Evolutionary conservation across 1,140 invertebrate genomes (phyloP).

Genomic region (Drosophila burlai): DNA sequence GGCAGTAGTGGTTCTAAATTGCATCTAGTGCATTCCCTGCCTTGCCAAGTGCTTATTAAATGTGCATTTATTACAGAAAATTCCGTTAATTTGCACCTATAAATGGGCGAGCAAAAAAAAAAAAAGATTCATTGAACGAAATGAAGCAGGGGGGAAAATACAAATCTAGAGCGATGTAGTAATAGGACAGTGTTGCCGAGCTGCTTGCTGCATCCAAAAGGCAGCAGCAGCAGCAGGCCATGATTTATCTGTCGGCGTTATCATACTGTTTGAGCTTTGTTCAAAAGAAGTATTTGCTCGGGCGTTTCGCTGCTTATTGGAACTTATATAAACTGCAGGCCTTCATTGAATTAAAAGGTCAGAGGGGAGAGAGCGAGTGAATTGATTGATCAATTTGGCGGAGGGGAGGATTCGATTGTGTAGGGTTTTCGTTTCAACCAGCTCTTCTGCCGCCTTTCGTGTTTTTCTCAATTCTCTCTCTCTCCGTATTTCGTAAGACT

Average conservation of each 20-base stretch:
- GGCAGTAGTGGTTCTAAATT: conserved; percentile 40
- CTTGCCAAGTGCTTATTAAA: conserved; percentile 28
- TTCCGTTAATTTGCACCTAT: conserved; percentile 10
- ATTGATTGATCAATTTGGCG: conserved; percentile 67
- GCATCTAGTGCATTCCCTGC: conserved; percentile 18
- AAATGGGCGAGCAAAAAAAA: conserved; percentile 38
- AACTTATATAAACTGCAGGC: conserved; percentile 52
- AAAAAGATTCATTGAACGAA: conserved; percentile 59
- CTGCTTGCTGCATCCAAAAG: conserved; percentile 1
- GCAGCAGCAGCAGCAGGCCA: conserved; percentile 6
- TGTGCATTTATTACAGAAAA: conserved; percentile 16
- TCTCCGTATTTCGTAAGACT: conserved; percentile 45
- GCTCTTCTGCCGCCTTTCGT: conserved; percentile 19
- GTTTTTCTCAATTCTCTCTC: conserved; percentile 39
- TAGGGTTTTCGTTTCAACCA: conserved; percentile 37
- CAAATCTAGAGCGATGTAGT: conserved; percentile 59
- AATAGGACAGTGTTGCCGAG: conserved; percentile 67
- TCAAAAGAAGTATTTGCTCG: conserved; percentile 11
- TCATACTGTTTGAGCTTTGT: conserved; percentile 17
- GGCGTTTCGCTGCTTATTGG: conserved; percentile 10
- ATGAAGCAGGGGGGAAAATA: conserved; percentile 20
- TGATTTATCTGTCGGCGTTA: conserved; percentile 37
- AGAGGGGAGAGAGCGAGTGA: conserved; percentile 28
- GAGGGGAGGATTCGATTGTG: conserved; percentile 16
- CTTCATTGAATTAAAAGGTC: conserved; percentile 66